These are phyloP conservation scores for Mionectes macconnelli DNA, from an alignment of 2,113 vertebrate species.

Conservation along the genomic window DNA sequence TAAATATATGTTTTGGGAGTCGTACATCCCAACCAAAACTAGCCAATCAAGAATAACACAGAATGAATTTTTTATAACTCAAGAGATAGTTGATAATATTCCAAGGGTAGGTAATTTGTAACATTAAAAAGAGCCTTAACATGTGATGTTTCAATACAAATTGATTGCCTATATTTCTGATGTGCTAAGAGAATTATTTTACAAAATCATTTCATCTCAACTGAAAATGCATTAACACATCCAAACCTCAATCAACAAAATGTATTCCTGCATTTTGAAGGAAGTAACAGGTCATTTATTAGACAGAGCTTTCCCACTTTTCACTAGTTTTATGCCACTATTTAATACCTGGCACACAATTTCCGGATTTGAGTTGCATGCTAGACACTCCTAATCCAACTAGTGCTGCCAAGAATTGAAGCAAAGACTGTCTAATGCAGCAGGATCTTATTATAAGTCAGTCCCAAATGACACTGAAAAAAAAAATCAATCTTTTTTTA, in stretches of 20 bases:
- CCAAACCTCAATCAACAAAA: constrained; percentile 28
- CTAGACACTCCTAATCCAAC: constrained; percentile 48
- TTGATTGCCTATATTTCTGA: constrained; percentile 17
- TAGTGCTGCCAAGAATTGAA: constrained; percentile 20
- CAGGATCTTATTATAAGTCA: constrained; percentile 44
- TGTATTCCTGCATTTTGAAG: background rate
- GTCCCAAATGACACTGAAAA: constrained; percentile 51
- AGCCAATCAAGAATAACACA: background rate
- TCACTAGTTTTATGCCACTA: background rate
- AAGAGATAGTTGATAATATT: background rate
- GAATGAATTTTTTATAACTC: background rate
- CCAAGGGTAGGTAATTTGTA: background rate
- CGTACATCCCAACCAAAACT: background rate
- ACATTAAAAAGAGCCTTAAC: background rate
- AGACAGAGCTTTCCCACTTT: background rate
- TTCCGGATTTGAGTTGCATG: background rate
- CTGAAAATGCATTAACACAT: constrained; percentile 3
- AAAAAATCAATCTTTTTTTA: constrained; percentile 43
- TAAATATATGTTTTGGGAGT: background rate
- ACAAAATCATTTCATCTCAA: constrained; percentile 28
- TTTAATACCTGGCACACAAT: constrained; percentile 17
- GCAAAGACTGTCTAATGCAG: constrained; percentile 56
- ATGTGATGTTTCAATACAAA: constrained; percentile 25
- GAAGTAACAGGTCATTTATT: background rate
- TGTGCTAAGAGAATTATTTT: background rate